These are phyloP conservation scores for Bombus impatiens DNA, from an alignment of 1,140 invertebrate species.

Conservation along the genomic window DNA sequence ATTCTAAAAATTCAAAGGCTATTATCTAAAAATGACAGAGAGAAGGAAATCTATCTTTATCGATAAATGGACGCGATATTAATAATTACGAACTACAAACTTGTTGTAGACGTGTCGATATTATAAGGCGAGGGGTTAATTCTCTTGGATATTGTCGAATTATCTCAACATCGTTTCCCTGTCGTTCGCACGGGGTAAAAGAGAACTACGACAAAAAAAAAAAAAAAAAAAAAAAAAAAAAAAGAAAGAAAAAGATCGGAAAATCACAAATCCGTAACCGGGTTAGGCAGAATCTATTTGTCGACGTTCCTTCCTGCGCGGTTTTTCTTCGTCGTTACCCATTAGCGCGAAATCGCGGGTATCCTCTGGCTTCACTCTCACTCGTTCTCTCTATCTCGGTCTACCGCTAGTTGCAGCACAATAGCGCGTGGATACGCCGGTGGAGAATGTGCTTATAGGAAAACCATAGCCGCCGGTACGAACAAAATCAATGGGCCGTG, in stretches of 20 bases:
- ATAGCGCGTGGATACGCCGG: slow-evolving; percentile 36
- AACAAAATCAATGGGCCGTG: slow-evolving; percentile 71
- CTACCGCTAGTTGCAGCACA: slow-evolving; percentile 8
- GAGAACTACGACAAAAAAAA: too few relatives aligned
- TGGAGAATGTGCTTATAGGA: slow-evolving; percentile 44
- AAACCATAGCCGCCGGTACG: slow-evolving; percentile 46
- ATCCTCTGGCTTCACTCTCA: not conserved
- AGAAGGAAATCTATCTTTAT: too few relatives aligned
- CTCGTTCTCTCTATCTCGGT: not conserved
- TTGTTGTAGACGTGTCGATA: not conserved
- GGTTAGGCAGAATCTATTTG: slow-evolving; percentile 42
- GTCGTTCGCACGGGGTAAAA: not conserved
- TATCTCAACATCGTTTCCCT: not conserved
- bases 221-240: too few relatives aligned
- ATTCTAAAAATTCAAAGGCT: not conserved
- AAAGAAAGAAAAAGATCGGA: not conserved
- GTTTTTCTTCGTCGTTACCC: slow-evolving; percentile 16
- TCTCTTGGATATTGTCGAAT: not conserved
- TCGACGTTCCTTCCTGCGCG: not conserved
- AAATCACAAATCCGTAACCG: slow-evolving; percentile 23
- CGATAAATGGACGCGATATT: too few relatives aligned
- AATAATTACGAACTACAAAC: too few relatives aligned
- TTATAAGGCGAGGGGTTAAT: not conserved
- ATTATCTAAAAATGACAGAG: too few relatives aligned
- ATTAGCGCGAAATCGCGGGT: slow-evolving; percentile 27